phyloP scores from a whole-genome alignment of 2,113 vertebrate genomes.

The Clarias batrachus region DNA sequence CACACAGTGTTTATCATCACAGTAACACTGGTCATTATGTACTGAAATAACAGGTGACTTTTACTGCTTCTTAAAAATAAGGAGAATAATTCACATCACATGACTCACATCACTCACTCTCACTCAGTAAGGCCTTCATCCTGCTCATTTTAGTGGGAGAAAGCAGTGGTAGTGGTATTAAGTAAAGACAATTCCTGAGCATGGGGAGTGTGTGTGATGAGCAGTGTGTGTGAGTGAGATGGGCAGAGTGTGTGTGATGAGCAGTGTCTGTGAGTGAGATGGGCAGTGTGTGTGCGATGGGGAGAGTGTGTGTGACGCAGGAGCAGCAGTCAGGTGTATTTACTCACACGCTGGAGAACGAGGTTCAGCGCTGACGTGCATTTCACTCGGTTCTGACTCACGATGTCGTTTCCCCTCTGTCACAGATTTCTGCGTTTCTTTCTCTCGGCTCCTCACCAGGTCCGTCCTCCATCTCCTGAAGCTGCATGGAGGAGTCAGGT shows the following conservation, averaged over 20 bases:
- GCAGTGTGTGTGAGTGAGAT: no score
- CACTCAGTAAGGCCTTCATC: background rate
- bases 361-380: constrained; percentile 58
- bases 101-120: background rate
- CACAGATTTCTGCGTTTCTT: background rate
- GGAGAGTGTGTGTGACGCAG: constrained; percentile 54
- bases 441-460: background rate
- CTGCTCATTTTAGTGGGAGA: constrained; percentile 36
- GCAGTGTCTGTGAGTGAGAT: no score
- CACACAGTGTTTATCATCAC: background rate
- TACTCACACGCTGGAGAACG: constrained; percentile 62
- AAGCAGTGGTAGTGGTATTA: constrained; percentile 64
- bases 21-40: background rate
- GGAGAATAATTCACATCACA: background rate
- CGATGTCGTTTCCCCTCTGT: background rate
- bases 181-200: constrained; percentile 70
- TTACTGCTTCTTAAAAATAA: background rate
- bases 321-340: constrained; percentile 61
- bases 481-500: no score
- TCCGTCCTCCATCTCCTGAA: no score
- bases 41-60: background rate
- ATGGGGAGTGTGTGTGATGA: no score
- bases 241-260: no score
- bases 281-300: constrained; percentile 45
- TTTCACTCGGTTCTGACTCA: constrained; percentile 51